Conservation (phyloP, 2,888 invertebrate genomes). For the Cataglyphis livida region DNA sequence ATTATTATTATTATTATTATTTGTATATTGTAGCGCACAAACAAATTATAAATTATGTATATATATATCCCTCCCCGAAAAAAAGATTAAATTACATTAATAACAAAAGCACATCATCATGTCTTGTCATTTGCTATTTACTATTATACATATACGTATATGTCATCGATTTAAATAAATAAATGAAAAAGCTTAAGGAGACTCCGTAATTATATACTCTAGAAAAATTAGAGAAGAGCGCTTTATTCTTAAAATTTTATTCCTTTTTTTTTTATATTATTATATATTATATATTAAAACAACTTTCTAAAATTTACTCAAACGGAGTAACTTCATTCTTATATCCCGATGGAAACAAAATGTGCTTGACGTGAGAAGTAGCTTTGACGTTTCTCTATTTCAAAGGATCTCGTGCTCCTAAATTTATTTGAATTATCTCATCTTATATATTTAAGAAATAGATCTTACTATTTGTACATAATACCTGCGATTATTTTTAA, state of each 20-base stretch:
- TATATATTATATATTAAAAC: not conserved
- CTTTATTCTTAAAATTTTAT: not conserved
- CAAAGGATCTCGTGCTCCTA: not conserved
- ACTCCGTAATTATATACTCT: not conserved
- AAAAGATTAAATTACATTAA: conserved; percentile 74
- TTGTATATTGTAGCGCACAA: conserved; percentile 79
- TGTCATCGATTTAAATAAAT: not conserved
- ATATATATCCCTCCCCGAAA: conserved; percentile 73
- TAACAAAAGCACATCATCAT: conserved; percentile 61
- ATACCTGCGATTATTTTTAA: not conserved
- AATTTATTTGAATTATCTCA: not conserved
- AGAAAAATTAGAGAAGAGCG: not conserved
- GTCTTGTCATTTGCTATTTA: conserved; percentile 31
- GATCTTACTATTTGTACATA: not conserved
- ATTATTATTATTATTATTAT: conserved; percentile 79
- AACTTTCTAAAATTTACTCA: not conserved
- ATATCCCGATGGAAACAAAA: conserved; percentile 25
- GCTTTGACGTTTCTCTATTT: conserved; percentile 8
- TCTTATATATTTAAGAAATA: not conserved
- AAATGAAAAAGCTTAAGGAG: not conserved
- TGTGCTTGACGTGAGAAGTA: conserved; percentile 16
- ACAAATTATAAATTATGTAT: conserved; percentile 83
- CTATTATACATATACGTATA: too few relatives aligned
- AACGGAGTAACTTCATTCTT: conserved; percentile 29
- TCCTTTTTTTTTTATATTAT: too few relatives aligned